Conservation (phyloP, 2,113 vertebrate genomes). For the Empidonax traillii region DNA sequence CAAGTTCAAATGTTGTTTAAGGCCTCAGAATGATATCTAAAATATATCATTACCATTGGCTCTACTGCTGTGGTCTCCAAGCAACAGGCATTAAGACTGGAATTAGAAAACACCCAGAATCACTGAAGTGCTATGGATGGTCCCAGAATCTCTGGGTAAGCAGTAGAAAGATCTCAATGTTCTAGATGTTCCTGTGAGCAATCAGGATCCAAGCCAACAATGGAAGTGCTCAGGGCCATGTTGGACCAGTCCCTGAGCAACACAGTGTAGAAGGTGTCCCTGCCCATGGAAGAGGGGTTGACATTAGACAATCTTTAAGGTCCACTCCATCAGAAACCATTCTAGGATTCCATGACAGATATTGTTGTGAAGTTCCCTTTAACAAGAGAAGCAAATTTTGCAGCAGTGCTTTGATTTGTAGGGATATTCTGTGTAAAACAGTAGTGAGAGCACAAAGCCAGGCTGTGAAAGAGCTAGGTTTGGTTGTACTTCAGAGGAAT, state of each 20-base stretch:
- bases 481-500: neutral
- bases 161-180: neutral
- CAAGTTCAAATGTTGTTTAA: neutral
- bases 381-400: neutral
- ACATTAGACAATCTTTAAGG: neutral
- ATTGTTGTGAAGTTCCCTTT: neutral
- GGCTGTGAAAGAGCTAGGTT: neutral
- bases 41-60: neutral
- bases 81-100: accelerated
- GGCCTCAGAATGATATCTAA: neutral
- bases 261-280: neutral
- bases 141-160: neutral
- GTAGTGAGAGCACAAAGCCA: neutral
- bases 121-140: neutral
- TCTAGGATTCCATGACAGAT: neutral
- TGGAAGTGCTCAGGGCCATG: neutral
- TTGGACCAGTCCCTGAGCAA: neutral
- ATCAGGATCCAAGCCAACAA: neutral
- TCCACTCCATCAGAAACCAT: neutral
- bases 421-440: neutral
- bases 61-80: neutral
- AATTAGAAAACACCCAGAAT: neutral
- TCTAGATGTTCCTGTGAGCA: neutral
- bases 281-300: neutral
- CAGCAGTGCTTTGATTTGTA: neutral